Evolutionary conservation across 1,140 invertebrate species (phyloP), one percentile per base, ranked within the genome.

Genomic region (Orius insidiosus): DNA sequence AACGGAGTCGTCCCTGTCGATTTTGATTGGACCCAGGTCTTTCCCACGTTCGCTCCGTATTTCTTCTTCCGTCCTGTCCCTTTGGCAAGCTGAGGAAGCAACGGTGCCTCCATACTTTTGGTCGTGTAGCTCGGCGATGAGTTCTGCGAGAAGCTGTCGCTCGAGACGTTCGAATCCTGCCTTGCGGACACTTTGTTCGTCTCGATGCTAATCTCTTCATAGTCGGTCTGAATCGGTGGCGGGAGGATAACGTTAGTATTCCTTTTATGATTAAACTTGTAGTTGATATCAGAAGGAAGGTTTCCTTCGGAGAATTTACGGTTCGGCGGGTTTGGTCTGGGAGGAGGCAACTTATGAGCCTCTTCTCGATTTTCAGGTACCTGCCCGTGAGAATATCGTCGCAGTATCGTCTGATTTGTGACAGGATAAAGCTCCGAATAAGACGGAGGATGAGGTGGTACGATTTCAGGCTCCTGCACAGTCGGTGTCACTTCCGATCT

Each of bases 51-150:
- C 46, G 38, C 31, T 35, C 19, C 36, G 19, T 51, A 41, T 13
- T 35, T 49, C 38, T 46, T 45, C 45, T 50, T 51, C 9, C 34
- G 32, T 33, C 8, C 52, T 14, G 18, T 13, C 19, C 31, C 44
- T 35, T 39, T 39, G 18, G 24, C 24, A 38, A 43, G n/a, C 2
- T 19, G n/a, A 3, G 79, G 78, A 34, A 84, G 59, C 24, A 84
- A 59, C 0, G 80, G 80, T 0, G 79, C 76, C 55, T 84, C 81
- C 78, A 85, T 82, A 1, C 78, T 78, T 61, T 85, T 85, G 18
- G 75, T 74, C 9, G 79, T 84, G 54, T 84, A 84, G 16, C 78
- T 80, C 0, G 80, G 80, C 5, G 80, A 84, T 1, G 79, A 83
- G 1, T 76, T 84, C 59, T 83, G 79, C 53, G 80, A 84, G 58